Percentiles rank a stretch among this genome's conserved stretches.
phyloP scores from a whole-genome alignment of 2,888 invertebrate genomes.

The Phasia obesa region DNA sequence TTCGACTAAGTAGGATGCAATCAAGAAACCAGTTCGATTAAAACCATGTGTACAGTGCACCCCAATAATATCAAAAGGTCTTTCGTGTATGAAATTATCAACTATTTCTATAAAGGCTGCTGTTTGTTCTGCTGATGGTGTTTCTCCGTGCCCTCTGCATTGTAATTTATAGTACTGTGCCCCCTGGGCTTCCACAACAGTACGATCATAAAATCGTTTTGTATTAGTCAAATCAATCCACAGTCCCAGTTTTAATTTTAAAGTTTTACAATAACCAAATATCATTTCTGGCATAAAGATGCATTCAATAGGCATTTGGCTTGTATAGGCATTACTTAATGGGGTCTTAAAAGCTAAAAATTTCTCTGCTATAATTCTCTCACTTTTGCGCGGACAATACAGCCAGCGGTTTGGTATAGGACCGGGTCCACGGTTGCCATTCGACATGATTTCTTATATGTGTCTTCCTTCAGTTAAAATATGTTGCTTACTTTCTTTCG shows the following conservation, averaged over 20 bases:
- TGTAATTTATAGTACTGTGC: constrained; percentile 94
- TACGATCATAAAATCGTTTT: constrained; percentile 93
- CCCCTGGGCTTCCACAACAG: constrained; percentile 88
- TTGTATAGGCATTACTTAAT: constrained; percentile 90
- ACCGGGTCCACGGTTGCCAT: constrained; percentile 82
- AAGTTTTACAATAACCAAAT: constrained; percentile 89
- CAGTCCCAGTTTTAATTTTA: constrained; percentile 93
- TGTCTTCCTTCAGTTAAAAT: neutral
- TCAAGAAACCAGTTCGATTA: constrained; percentile 98
- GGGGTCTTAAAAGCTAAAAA: constrained; percentile 92
- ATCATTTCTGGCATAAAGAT: constrained; percentile 95
- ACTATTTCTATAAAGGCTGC: constrained; percentile 91
- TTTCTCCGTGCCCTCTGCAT: constrained; percentile 96
- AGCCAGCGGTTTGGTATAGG: constrained; percentile 94
- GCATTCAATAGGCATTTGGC: constrained; percentile 91
- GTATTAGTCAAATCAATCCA: constrained; percentile 99
- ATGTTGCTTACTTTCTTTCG: neutral
- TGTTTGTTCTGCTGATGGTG: constrained; percentile 93
- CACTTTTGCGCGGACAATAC: constrained; percentile 92
- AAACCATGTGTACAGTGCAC: constrained; percentile 99
- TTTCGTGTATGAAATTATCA: constrained; percentile 88
- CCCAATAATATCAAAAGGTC: constrained; percentile 88
- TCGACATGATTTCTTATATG: constrained; percentile 63
- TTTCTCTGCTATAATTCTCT: constrained; percentile 88
- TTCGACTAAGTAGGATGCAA: constrained; percentile 95